A percentile compares a stretch with the other conserved stretches of the same genome.
Conservation (phyloP, 1,140 invertebrate species). For the Doryteuthis pealeii region DNA sequence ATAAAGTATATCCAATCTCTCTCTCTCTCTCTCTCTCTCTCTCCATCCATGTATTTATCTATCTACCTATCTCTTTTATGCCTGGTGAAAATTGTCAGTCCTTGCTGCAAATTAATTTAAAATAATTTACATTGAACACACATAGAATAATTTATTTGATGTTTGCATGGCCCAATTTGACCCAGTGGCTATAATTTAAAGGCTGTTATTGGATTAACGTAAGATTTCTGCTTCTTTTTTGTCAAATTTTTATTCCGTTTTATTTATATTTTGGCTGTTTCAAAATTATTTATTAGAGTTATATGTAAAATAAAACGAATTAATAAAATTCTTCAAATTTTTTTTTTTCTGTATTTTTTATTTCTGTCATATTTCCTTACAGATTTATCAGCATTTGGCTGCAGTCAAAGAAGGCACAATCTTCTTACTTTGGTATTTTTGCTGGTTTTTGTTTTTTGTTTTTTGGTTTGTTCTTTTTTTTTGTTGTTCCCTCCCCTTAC, state of each 20-base stretch:
- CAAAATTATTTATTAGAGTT: slow-evolving; percentile 6
- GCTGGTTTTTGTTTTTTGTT: not conserved
- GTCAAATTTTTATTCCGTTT: not conserved
- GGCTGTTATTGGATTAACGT: not conserved
- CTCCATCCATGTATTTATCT: not conserved
- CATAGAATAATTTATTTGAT: slow-evolving; percentile 11
- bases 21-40: not conserved
- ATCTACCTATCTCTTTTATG: not conserved
- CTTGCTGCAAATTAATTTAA: slow-evolving; percentile 7
- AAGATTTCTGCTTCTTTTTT: slow-evolving; percentile 1
- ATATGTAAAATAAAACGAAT: slow-evolving; percentile 10
- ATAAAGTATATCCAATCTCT: not conserved
- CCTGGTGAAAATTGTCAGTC: not conserved
- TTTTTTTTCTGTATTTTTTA: no score
- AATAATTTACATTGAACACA: slow-evolving; percentile 5
- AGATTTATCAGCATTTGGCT: not conserved
- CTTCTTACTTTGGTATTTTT: not conserved
- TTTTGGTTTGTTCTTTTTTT: no score
- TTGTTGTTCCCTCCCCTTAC: not conserved
- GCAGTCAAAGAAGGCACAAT: not conserved
- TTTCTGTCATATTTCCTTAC: slow-evolving; percentile 5
- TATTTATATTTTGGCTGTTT: not conserved
- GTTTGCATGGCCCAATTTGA: not conserved
- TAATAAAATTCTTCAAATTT: slow-evolving; percentile 7
- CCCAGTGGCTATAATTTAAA: slow-evolving; percentile 9